These are phyloP conservation scores for Diorhabda sublineata DNA, from an alignment of 1,140 invertebrate genomes.

Conservation along the genomic window DNA sequence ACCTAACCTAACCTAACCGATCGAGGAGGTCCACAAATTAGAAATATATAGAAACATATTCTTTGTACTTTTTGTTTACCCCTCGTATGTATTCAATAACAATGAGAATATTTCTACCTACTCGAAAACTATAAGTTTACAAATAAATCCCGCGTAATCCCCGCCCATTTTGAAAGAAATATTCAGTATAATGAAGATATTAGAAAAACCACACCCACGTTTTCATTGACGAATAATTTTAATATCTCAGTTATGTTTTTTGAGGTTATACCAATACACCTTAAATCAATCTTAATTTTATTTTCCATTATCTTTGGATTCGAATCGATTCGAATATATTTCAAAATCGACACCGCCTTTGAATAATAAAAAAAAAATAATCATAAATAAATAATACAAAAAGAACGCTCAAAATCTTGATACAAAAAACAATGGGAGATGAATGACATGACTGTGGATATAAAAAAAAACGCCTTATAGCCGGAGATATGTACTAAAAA, in stretches of 20 bases:
- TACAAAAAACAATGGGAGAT: constrained; percentile 21
- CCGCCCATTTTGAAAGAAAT: too few relatives aligned
- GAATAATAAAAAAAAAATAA: not conserved
- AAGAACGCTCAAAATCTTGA: constrained; percentile 9
- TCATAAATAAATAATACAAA: not conserved
- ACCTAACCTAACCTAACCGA: too few relatives aligned
- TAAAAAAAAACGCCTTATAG: constrained; percentile 17
- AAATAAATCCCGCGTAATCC: too few relatives aligned
- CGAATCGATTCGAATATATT: not conserved
- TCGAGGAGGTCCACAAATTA: too few relatives aligned
- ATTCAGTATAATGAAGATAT: not conserved
- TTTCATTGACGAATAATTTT: not conserved
- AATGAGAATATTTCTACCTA: too few relatives aligned
- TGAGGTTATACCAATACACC: not conserved
- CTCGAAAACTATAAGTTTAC: too few relatives aligned
- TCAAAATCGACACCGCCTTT: constrained; percentile 1
- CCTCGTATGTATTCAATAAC: too few relatives aligned
- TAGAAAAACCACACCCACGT: not conserved
- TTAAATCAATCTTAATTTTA: not conserved
- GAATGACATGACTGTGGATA: constrained; percentile 22
- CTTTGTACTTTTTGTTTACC: too few relatives aligned
- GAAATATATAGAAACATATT: too few relatives aligned
- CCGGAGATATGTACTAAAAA: constrained; percentile 19
- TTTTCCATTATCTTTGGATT: not conserved
- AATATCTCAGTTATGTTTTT: not conserved